Evolutionary conservation across 2,797 vertebrate genomes (phyloP).

Genomic region (Poecilia velifera): DNA sequence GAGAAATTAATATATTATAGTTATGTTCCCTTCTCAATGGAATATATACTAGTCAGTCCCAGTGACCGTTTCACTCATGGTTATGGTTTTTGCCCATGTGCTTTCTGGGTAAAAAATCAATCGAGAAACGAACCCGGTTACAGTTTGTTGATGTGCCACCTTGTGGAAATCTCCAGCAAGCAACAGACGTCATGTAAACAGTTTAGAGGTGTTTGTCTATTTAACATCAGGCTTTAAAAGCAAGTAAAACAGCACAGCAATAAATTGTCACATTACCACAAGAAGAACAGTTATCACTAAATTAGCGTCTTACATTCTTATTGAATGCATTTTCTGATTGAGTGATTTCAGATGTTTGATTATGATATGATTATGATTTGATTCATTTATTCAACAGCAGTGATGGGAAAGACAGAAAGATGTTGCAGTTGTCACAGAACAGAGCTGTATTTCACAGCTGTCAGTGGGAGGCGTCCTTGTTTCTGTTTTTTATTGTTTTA

Average conservation of each 20-base stretch:
- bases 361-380: not conserved
- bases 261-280: not conserved
- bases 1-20: too few species aligned
- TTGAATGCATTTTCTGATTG: not conserved
- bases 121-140: not conserved
- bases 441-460: constrained; percentile 47
- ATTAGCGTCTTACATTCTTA: not conserved
- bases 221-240: not conserved
- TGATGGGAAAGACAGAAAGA: not conserved
- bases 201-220: not conserved
- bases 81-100: too few species aligned
- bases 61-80: too few species aligned
- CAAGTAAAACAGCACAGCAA: not conserved
- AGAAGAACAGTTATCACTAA: not conserved
- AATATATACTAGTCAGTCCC: too few species aligned
- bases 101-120: too few species aligned
- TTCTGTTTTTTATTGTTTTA: constrained; percentile 35
- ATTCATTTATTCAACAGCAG: constrained; percentile 7
- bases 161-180: not conserved
- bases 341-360: not conserved
- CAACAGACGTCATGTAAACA: not conserved
- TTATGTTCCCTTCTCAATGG: too few species aligned
- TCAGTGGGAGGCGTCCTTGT: constrained; percentile 57
- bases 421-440: constrained; percentile 26
- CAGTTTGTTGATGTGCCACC: not conserved